Conservation (phyloP, 2,797 vertebrate genomes). For the Rhinogobio ventralis region DNA sequence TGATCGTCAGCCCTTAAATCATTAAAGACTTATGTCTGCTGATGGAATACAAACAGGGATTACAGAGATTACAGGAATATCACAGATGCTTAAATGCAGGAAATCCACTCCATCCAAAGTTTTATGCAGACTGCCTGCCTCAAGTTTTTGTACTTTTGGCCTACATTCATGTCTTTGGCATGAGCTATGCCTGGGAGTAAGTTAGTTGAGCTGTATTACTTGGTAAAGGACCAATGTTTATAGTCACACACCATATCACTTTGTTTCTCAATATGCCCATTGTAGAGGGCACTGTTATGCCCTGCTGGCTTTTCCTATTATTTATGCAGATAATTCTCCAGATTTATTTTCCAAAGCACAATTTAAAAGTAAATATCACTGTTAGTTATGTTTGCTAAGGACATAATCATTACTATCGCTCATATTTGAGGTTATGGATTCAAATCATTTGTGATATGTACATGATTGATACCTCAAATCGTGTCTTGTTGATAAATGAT, state of each 20-base stretch:
- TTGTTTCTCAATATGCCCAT: neutral
- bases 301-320: neutral
- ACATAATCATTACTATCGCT: neutral
- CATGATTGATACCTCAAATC: neutral
- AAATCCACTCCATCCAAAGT: conserved; percentile 35
- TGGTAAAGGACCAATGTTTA: conserved; percentile 27
- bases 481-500: neutral
- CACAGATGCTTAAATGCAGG: conserved; percentile 9
- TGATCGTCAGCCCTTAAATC: neutral
- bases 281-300: conserved; percentile 10
- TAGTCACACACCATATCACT: conserved; percentile 16
- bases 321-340: neutral
- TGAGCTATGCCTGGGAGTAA: conserved; percentile 9
- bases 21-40: conserved; percentile 16
- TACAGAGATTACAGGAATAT: neutral
- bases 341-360: too few relatives aligned
- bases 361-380: neutral
- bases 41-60: conserved; percentile 14
- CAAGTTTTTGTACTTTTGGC: conserved; percentile 5
- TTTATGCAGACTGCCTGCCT: conserved; percentile 7
- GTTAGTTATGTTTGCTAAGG: neutral
- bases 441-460: neutral
- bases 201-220: conserved; percentile 4
- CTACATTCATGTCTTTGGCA: neutral
- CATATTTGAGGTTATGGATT: neutral